These are phyloP conservation scores for Spondyliosoma cantharus DNA, from an alignment of 2,797 vertebrate species.

Conservation along the genomic window DNA sequence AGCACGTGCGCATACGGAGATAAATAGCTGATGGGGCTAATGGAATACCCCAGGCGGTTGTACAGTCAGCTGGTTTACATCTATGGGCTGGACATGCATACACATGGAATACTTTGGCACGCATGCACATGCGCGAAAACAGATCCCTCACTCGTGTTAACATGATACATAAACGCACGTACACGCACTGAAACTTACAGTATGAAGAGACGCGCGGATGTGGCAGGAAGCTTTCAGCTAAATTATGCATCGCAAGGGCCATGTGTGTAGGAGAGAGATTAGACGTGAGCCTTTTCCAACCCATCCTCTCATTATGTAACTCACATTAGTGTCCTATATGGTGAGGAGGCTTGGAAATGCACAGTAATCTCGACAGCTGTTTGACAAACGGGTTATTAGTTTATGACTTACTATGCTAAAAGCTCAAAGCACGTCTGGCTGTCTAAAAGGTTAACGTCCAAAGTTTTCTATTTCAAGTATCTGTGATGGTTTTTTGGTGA, in stretches of 20 bases:
- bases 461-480: not conserved
- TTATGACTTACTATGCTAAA: slow-evolving; percentile 1
- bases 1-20: slow-evolving; percentile 23
- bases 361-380: slow-evolving; percentile 22
- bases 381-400: slow-evolving; percentile 20
- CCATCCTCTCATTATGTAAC: slow-evolving; percentile 56
- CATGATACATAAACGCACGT: slow-evolving; percentile 1
- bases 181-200: slow-evolving; percentile 13
- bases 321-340: slow-evolving; percentile 30
- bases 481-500: not conserved
- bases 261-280: slow-evolving; percentile 46
- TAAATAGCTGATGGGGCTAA: slow-evolving; percentile 47
- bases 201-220: not conserved
- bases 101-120: not conserved
- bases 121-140: not conserved
- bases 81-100: slow-evolving; percentile 15
- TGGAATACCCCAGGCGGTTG: slow-evolving; percentile 27
- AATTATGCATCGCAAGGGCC: slow-evolving; percentile 58
- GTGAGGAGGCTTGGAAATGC: slow-evolving; percentile 16
- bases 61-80: slow-evolving; percentile 25
- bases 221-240: slow-evolving; percentile 33
- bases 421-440: not conserved
- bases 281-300: slow-evolving; percentile 24
- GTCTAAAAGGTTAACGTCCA: not conserved
- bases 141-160: not conserved